Evolutionary conservation across 2,888 invertebrate genomes (phyloP).

Genomic region (Tryphoninae sp.): DNA sequence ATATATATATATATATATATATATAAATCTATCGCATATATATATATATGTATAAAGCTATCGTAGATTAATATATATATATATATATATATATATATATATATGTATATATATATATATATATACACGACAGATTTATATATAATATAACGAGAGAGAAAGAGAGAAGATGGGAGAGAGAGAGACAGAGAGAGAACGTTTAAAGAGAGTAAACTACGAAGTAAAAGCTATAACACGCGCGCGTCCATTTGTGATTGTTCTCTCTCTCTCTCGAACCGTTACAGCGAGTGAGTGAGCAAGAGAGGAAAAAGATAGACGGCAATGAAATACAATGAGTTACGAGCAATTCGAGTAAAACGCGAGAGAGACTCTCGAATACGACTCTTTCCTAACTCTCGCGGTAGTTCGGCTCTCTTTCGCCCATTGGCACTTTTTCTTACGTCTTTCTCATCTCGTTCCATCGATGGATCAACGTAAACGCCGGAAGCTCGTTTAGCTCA

Average conservation of each 20-base stretch:
- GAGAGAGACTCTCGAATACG: slow-evolving; percentile 11
- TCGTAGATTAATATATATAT: no score
- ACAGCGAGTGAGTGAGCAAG: slow-evolving; percentile 49
- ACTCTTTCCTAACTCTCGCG: slow-evolving; percentile 13
- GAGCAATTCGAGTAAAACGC: slow-evolving; percentile 67
- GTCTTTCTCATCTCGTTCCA: slow-evolving; percentile 22
- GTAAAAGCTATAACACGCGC: slow-evolving; percentile 42
- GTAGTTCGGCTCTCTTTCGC: slow-evolving; percentile 27
- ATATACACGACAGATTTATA: no score
- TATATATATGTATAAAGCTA: no score
- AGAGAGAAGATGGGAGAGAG: slow-evolving; percentile 2
- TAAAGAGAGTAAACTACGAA: slow-evolving; percentile 12
- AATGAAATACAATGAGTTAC: slow-evolving; percentile 77
- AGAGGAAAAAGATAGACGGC: slow-evolving; percentile 31
- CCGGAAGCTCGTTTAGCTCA: slow-evolving; percentile 71
- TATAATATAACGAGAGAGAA: slow-evolving; percentile 23
- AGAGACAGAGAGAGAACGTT: background rate
- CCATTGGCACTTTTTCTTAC: slow-evolving; percentile 8
- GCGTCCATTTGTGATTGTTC: slow-evolving; percentile 50
- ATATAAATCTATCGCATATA: slow-evolving; percentile 30
- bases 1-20: slow-evolving; percentile 38
- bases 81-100: slow-evolving; percentile 35
- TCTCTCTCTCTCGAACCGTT: slow-evolving; percentile 73
- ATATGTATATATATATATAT: slow-evolving; percentile 26
- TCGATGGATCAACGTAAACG: slow-evolving; percentile 64